Percentiles rank a stretch among this genome's conserved stretches.
phyloP scores from a whole-genome alignment of 2,797 vertebrate species.

The Crocidura indochinensis region DNA sequence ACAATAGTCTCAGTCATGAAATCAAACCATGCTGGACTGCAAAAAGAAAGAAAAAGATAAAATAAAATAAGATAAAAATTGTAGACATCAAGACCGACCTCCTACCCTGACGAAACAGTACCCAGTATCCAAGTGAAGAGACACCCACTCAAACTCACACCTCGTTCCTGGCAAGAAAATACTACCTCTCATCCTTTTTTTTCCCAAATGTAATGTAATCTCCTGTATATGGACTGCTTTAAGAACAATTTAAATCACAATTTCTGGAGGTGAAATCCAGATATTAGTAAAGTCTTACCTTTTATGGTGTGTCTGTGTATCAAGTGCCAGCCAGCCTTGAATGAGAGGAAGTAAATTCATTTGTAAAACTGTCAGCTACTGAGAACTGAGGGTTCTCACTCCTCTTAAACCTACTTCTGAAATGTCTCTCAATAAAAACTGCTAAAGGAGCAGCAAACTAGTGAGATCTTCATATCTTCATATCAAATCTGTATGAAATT shows the following conservation, averaged over 20 bases:
- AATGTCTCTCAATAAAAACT: neutral
- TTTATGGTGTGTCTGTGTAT: neutral
- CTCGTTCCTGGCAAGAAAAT: too few species aligned
- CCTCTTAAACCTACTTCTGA: neutral
- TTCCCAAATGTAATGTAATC: too few species aligned
- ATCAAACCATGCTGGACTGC: too few species aligned
- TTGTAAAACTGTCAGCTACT: neutral
- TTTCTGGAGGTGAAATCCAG: neutral
- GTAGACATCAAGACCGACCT: too few species aligned
- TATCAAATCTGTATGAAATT: slow-evolving; percentile 7
- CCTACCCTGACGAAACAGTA: too few species aligned
- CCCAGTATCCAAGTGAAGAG: too few species aligned
- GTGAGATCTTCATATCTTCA: neutral
- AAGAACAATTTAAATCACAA: neutral
- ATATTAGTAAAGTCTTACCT: neutral
- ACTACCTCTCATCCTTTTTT: too few species aligned
- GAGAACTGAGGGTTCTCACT: neutral
- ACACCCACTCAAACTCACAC: too few species aligned
- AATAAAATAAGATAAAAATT: too few species aligned
- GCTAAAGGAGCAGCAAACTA: neutral
- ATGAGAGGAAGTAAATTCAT: neutral
- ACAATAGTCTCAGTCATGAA: too few species aligned
- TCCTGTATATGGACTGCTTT: too few species aligned
- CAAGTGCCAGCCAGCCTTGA: neutral
- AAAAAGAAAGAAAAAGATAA: too few species aligned